phyloP scores from a whole-genome alignment of 2,797 vertebrate genomes.

The Chelon auratus region DNA sequence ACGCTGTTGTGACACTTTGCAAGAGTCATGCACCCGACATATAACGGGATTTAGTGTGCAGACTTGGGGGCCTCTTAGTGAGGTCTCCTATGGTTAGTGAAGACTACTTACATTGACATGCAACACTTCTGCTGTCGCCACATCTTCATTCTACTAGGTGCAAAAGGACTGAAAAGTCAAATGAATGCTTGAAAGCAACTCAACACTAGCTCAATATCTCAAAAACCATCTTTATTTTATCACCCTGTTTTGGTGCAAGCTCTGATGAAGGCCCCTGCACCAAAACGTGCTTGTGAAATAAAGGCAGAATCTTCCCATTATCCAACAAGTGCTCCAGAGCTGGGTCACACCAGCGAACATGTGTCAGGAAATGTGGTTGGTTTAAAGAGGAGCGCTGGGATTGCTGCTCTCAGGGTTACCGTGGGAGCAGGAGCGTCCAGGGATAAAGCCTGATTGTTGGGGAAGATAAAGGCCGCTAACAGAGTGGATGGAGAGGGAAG shows the following conservation, averaged over 20 bases:
- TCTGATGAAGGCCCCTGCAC: background rate
- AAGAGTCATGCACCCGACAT: no score
- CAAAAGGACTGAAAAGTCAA: background rate
- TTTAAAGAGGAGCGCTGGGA: slow-evolving; percentile 16
- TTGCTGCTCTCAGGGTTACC: slow-evolving; percentile 26
- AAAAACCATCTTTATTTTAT: background rate
- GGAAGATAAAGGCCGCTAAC: slow-evolving; percentile 48
- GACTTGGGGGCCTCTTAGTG: no score
- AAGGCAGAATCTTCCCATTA: background rate
- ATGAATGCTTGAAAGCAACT: background rate
- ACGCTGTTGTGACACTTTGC: no score
- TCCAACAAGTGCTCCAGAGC: background rate
- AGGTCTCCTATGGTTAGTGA: no score
- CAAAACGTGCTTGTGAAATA: background rate
- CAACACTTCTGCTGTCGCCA: no score
- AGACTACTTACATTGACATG: no score
- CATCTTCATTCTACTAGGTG: background rate
- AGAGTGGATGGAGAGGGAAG: slow-evolving; percentile 44
- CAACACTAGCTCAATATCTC: background rate
- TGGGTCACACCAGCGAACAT: slow-evolving; percentile 25
- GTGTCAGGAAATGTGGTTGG: slow-evolving; percentile 33
- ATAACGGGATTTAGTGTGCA: no score
- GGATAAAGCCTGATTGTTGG: slow-evolving; percentile 64
- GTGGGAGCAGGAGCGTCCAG: slow-evolving; percentile 43
- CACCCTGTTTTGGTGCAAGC: background rate